phyloP scores from a whole-genome alignment of 2,113 vertebrate species.

The Tragelaphus scriptus region DNA sequence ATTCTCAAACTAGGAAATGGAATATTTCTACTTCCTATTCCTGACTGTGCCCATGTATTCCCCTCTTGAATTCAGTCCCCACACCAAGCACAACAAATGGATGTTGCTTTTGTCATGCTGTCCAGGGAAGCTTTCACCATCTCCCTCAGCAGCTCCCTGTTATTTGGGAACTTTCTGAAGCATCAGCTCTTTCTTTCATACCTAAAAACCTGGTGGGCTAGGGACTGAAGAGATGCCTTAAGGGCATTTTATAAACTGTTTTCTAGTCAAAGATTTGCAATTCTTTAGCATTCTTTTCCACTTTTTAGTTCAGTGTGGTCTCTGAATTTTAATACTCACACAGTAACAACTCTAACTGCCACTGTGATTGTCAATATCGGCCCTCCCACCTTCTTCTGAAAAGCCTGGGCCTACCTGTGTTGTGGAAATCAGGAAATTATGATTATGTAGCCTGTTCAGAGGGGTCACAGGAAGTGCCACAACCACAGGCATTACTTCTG shows the following conservation, averaged over 20 bases:
- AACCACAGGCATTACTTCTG: not conserved
- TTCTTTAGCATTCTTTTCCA: not conserved
- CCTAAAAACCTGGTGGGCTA: not conserved
- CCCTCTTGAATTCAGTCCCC: not conserved
- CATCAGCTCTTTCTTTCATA: not conserved
- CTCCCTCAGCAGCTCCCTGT: not conserved
- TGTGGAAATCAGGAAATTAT: not conserved
- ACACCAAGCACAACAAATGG: not conserved
- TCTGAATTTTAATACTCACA: not conserved
- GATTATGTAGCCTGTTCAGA: not conserved
- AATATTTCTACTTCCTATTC: not conserved
- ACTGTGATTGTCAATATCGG: accelerated
- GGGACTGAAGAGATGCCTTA: not conserved
- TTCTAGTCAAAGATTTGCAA: not conserved
- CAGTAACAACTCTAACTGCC: not conserved
- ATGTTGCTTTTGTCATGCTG: not conserved
- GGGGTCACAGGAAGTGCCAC: not conserved
- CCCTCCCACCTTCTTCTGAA: not conserved
- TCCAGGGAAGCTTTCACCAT: not conserved
- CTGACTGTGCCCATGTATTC: not conserved
- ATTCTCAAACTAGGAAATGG: not conserved
- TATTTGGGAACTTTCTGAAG: not conserved
- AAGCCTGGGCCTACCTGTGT: not conserved
- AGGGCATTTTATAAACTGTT: not conserved
- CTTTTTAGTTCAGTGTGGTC: not conserved